Evolutionary conservation across 2,113 vertebrate species (phyloP).

Genomic region (Periophthalmus modestus): DNA sequence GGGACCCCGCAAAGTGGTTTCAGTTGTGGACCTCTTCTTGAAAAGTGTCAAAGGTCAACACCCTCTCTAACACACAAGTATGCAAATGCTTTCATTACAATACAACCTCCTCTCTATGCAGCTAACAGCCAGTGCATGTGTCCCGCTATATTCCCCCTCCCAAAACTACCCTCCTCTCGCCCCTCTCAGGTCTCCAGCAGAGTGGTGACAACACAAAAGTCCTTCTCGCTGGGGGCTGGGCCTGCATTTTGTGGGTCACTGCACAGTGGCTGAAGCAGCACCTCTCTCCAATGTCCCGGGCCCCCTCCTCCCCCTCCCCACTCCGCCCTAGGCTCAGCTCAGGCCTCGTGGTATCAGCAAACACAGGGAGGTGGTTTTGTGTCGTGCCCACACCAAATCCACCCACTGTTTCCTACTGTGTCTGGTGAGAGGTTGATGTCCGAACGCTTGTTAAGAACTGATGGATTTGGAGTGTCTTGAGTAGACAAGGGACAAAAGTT

Average conservation of each 20-base stretch:
- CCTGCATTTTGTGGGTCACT: conserved; percentile 76
- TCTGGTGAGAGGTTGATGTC: conserved; percentile 35
- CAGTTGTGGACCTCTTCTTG: conserved; percentile 65
- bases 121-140: conserved; percentile 71
- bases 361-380: conserved; percentile 65
- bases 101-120: conserved; percentile 70
- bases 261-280: conserved; percentile 65
- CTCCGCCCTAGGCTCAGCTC: conserved; percentile 35
- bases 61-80: conserved; percentile 69
- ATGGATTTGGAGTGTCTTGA: conserved; percentile 48
- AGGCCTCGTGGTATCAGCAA: conserved; percentile 65
- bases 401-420: conserved; percentile 54
- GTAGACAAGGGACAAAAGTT: not conserved
- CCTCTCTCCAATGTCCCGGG: conserved; percentile 48
- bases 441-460: conserved; percentile 61
- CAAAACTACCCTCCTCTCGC: conserved; percentile 11
- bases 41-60: conserved; percentile 74
- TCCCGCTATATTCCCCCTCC: conserved; percentile 41
- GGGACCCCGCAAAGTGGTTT: conserved; percentile 55
- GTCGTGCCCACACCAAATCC: conserved; percentile 53
- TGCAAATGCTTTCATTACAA: conserved; percentile 76
- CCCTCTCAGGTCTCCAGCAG: conserved; percentile 38
- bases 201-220: conserved; percentile 73
- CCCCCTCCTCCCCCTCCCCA: conserved; percentile 47
- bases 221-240: conserved; percentile 73